A percentile compares a stretch with the other conserved stretches of the same genome.
Conservation (phyloP, 2,888 invertebrate genomes). For the Mystacides longicornis region DNA sequence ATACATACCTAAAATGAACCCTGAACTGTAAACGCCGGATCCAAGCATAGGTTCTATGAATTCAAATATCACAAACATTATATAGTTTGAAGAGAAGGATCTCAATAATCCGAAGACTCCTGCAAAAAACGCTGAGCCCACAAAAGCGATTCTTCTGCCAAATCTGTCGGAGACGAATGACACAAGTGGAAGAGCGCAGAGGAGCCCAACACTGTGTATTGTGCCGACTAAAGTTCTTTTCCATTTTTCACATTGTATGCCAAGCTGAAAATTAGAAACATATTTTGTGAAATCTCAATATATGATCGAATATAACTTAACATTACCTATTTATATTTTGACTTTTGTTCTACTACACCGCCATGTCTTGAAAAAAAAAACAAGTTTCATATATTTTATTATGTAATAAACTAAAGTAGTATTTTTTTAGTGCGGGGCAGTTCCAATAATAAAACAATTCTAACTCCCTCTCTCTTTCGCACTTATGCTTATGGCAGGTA, state of each 20-base stretch:
- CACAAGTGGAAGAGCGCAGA: constrained; percentile 55
- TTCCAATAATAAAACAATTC: too few species aligned
- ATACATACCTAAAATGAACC: constrained; percentile 54
- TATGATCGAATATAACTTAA: too few species aligned
- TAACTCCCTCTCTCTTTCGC: too few species aligned
- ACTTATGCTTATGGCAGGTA: too few species aligned
- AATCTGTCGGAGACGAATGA: constrained; percentile 61
- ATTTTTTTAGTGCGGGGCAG: too few species aligned
- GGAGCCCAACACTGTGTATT: constrained; percentile 56
- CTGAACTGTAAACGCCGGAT: constrained; percentile 46
- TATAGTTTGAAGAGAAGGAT: constrained; percentile 48
- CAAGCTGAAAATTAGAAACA: constrained; percentile 18
- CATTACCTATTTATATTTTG: too few species aligned
- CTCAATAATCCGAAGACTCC: constrained; percentile 49
- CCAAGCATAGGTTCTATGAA: constrained; percentile 48
- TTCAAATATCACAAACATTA: constrained; percentile 47
- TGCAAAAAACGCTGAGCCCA: constrained; percentile 47
- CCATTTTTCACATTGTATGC: constrained; percentile 39
- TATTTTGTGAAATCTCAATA: not conserved
- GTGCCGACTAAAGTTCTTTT: constrained; percentile 51
- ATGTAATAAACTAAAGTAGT: too few species aligned
- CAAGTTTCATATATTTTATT: too few species aligned
- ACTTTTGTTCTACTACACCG: too few species aligned
- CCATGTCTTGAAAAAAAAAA: too few species aligned
- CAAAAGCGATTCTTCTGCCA: constrained; percentile 53